These are phyloP conservation scores for Furcula furcula DNA, from an alignment of 2,888 invertebrate genomes.

Conservation along the genomic window DNA sequence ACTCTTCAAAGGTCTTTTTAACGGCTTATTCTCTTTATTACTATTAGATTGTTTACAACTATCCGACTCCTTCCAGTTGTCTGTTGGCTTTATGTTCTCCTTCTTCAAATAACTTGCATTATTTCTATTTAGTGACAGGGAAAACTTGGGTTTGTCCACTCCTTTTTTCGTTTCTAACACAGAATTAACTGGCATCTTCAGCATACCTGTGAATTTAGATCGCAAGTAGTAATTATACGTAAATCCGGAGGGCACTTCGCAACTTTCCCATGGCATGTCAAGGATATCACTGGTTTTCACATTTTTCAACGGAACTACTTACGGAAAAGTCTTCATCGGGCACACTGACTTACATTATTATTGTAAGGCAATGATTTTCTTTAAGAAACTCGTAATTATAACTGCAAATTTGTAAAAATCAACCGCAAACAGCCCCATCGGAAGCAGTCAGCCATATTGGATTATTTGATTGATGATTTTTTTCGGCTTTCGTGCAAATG, in stretches of 20 bases:
- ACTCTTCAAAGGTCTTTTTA: conserved; percentile 59
- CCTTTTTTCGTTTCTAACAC: conserved; percentile 68
- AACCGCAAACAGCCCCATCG: conserved; percentile 59
- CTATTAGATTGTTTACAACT: conserved; percentile 38
- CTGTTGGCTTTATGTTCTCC: conserved; percentile 51
- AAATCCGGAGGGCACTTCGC: conserved; percentile 41
- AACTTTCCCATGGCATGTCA: conserved; percentile 67
- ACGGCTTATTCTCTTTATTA: conserved; percentile 69
- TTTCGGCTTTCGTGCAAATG: too few relatives aligned
- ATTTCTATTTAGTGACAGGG: conserved; percentile 68
- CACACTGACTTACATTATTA: conserved; percentile 75
- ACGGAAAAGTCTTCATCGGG: conserved; percentile 60
- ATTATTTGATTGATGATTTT: conserved; percentile 50
- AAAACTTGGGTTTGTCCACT: conserved; percentile 67
- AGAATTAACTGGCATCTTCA: conserved; percentile 81
- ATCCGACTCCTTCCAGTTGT: conserved; percentile 44
- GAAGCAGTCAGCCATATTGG: conserved; percentile 71
- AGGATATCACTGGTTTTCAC: conserved; percentile 47
- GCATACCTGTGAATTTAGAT: conserved; percentile 63
- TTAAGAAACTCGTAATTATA: conserved; percentile 42
- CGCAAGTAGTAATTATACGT: conserved; percentile 16
- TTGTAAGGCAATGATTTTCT: conserved; percentile 57
- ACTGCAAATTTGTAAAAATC: conserved; percentile 50
- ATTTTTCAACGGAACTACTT: conserved; percentile 45
- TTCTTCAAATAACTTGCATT: conserved; percentile 66